phyloP scores from a whole-genome alignment of 2,797 vertebrate species.

The Diglossa cyanea region DNA sequence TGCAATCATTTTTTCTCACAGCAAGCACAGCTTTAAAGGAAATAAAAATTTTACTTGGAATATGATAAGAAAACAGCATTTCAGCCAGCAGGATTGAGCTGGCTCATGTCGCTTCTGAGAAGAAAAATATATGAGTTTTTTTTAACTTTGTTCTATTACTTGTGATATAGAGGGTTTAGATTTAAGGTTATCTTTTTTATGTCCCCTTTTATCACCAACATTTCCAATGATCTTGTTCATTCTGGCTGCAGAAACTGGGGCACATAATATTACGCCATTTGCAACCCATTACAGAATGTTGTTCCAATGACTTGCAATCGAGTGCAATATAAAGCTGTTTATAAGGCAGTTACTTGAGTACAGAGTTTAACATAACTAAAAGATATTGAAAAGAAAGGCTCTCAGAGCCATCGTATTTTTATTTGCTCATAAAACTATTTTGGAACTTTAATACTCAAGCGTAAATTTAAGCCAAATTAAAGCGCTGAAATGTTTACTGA shows the following conservation, averaged over 20 bases:
- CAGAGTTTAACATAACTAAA: background rate
- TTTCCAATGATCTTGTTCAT: conserved; percentile 11
- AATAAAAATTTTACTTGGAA: conserved; percentile 31
- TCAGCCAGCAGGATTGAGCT: background rate
- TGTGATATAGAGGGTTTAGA: conserved; percentile 17
- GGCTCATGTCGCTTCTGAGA: background rate
- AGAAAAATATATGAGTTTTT: background rate
- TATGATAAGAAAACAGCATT: background rate
- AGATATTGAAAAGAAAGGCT: conserved; percentile 33
- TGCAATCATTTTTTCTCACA: conserved; percentile 31
- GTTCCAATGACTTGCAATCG: background rate
- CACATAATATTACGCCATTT: background rate
- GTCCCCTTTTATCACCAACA: background rate
- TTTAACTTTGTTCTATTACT: background rate
- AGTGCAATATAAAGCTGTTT: conserved; percentile 38
- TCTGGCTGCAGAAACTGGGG: background rate
- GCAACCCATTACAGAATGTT: background rate
- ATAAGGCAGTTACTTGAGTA: conserved; percentile 11
- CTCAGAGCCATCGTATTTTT: background rate
- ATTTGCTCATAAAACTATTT: conserved; percentile 47
- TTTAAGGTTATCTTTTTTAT: conserved; percentile 34
- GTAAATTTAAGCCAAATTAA: conserved; percentile 54
- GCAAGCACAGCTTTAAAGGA: conserved; percentile 1
- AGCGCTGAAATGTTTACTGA: conserved; percentile 32
- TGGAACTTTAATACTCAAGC: background rate